A percentile compares a stretch with the other conserved stretches of the same genome.
These are phyloP conservation scores for Grallaria varia DNA, from an alignment of 2,113 vertebrate genomes.

Conservation along the genomic window DNA sequence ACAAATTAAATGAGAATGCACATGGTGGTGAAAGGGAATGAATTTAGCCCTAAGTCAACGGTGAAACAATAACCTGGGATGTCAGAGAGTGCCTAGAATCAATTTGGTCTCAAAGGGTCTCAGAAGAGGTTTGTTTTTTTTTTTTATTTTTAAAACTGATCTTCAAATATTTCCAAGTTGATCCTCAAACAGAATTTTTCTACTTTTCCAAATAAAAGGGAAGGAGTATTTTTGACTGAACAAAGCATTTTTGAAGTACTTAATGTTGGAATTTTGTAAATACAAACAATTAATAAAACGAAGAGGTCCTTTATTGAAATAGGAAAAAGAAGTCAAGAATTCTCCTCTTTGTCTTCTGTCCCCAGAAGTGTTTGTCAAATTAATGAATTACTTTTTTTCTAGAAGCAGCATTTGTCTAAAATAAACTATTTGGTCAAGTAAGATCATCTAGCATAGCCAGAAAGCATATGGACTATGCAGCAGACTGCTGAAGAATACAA, in stretches of 20 bases:
- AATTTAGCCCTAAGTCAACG: not conserved
- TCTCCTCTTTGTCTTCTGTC: not conserved
- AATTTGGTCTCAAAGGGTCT: not conserved
- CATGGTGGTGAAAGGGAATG: not conserved
- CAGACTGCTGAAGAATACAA: not conserved
- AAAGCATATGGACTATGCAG: not conserved
- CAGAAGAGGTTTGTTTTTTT: not conserved
- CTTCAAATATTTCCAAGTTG: not conserved
- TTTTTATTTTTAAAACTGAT: not conserved
- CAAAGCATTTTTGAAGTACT: not conserved
- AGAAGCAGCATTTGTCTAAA: not conserved
- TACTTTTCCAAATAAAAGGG: not conserved
- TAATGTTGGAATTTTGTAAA: not conserved
- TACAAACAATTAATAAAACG: not conserved
- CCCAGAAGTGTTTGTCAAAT: not conserved
- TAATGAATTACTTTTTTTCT: not conserved
- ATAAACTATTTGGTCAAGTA: not conserved
- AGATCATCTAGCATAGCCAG: not conserved
- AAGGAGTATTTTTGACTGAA: not conserved
- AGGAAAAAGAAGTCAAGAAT: not conserved
- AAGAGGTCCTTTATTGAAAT: not conserved
- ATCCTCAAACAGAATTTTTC: not conserved
- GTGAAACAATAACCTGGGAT: not conserved
- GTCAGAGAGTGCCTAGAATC: not conserved
- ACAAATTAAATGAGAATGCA: not conserved